Conservation (phyloP, 2,888 invertebrate species). For the Zeuzera pyrina region DNA sequence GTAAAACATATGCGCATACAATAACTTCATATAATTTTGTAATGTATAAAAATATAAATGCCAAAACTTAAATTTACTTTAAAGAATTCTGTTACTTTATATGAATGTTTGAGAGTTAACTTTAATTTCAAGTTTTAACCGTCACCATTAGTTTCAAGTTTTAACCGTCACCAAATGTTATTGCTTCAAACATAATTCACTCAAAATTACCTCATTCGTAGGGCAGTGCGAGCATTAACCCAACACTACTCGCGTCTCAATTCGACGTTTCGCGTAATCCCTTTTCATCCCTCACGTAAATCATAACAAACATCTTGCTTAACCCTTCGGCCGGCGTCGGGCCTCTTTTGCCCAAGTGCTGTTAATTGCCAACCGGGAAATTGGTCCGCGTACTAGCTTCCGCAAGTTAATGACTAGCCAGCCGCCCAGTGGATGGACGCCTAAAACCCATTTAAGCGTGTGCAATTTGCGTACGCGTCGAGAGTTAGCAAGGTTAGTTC, state of each 20-base stretch:
- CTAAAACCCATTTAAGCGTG: constrained; percentile 65
- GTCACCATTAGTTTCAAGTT: too few relatives aligned
- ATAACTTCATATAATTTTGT: too few relatives aligned
- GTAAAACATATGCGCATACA: too few relatives aligned
- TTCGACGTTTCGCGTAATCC: not conserved
- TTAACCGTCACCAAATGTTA: too few relatives aligned
- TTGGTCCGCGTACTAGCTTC: constrained; percentile 68
- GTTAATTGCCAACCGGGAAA: constrained; percentile 70
- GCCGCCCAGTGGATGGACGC: constrained; percentile 65
- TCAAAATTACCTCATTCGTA: constrained; percentile 3
- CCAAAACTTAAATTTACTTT: too few relatives aligned
- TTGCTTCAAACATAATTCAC: too few relatives aligned
- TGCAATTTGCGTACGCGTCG: constrained; percentile 61
- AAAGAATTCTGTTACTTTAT: too few relatives aligned
- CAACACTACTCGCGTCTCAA: constrained; percentile 1
- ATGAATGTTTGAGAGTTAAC: too few relatives aligned
- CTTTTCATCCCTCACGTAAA: constrained; percentile 43
- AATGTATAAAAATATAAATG: too few relatives aligned
- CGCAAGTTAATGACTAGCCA: constrained; percentile 67
- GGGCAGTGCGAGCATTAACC: constrained; percentile 2
- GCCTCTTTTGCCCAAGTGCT: constrained; percentile 46
- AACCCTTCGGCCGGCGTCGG: constrained; percentile 54
- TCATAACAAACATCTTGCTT: constrained; percentile 66
- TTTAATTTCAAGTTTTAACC: too few relatives aligned
- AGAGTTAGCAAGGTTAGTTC: constrained; percentile 49